Percentiles rank a stretch among this genome's conserved stretches.
Evolutionary conservation across 2,797 vertebrate genomes (phyloP).

Genomic region (Apodemus agrarius): DNA sequence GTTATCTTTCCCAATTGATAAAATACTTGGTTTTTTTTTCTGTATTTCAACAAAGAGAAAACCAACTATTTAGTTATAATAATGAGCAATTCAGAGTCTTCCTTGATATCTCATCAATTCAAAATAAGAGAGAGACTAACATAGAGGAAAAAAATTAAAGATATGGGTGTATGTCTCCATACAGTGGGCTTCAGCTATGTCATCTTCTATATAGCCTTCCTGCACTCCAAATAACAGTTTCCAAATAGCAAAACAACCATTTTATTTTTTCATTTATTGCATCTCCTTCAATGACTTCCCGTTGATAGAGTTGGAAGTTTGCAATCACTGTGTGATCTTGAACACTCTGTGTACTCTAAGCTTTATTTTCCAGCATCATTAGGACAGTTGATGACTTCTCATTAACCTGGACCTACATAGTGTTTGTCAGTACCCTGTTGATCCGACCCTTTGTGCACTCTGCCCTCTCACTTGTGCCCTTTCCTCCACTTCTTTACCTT

Average conservation of each 20-base stretch:
- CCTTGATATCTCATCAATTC: neutral
- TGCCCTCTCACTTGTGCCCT: neutral
- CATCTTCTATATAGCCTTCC: neutral
- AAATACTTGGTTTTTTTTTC: neutral
- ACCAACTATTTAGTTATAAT: neutral
- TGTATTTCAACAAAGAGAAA: neutral
- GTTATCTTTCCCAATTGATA: neutral
- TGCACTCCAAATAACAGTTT: neutral
- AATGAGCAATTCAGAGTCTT: neutral
- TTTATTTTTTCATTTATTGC: neutral
- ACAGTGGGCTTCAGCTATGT: neutral
- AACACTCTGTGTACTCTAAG: neutral
- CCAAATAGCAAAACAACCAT: neutral
- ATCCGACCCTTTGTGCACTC: neutral
- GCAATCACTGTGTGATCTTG: neutral
- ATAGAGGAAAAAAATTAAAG: neutral
- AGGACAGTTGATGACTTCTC: neutral
- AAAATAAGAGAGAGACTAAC: neutral
- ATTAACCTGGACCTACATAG: neutral
- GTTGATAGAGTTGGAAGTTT: neutral
- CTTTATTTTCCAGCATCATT: neutral
- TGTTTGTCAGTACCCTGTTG: neutral
- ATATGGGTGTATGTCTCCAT: neutral
- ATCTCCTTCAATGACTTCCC: neutral
- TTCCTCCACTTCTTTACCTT: neutral